phyloP scores from a whole-genome alignment of 2,113 vertebrate species.

The Barnardius zonarius region DNA sequence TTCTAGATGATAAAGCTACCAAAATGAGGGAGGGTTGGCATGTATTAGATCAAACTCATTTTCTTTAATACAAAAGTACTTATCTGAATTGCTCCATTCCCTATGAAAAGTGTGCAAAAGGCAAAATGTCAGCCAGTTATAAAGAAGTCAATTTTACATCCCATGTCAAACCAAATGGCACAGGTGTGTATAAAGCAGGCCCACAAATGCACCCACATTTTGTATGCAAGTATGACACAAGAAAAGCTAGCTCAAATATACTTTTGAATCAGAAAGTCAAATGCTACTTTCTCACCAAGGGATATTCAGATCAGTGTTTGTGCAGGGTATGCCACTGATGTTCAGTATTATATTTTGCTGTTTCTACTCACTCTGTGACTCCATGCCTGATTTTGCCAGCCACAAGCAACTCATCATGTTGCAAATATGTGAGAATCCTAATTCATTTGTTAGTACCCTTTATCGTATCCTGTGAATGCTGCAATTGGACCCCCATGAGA shows the following conservation, averaged over 20 bases:
- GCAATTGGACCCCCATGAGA: not conserved
- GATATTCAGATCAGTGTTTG: not conserved
- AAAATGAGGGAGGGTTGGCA: not conserved
- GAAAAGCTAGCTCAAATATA: not conserved
- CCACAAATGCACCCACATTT: not conserved
- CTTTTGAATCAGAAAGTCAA: not conserved
- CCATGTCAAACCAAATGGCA: not conserved
- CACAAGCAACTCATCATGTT: not conserved
- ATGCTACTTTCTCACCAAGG: not conserved
- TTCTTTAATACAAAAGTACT: not conserved
- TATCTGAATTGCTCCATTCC: not conserved
- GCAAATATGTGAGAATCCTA: not conserved
- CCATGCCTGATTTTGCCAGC: not conserved
- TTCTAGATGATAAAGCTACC: not conserved
- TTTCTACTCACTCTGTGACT: not conserved
- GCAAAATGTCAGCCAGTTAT: not conserved
- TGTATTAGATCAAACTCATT: not conserved
- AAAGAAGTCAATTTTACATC: not conserved
- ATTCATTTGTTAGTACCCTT: not conserved
- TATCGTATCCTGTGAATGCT: not conserved
- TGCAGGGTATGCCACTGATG: not conserved
- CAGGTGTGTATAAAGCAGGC: not conserved
- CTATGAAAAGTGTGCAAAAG: not conserved
- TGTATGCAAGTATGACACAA: not conserved
- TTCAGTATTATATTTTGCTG: not conserved